A percentile compares a stretch with the other conserved stretches of the same genome.
These are phyloP conservation scores for Cheirogaleus medius DNA, from an alignment of 2,113 vertebrate species.

Conservation along the genomic window DNA sequence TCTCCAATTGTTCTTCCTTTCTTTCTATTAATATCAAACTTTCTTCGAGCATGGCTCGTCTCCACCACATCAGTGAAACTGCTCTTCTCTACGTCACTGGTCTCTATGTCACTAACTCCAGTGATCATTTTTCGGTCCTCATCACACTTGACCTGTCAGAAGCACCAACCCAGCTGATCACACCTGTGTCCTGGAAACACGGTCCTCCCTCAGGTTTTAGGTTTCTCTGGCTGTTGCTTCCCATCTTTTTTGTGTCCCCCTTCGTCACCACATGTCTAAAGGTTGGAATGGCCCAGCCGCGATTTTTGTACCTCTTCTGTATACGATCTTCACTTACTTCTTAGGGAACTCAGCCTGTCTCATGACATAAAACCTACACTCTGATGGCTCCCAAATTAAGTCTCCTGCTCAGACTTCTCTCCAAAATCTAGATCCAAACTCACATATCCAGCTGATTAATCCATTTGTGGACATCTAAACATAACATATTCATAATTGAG, in stretches of 20 bases:
- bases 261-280: not conserved
- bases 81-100: not conserved
- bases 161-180: not conserved
- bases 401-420: not conserved
- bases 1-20: not conserved
- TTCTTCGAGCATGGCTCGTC: not conserved
- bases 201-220: not conserved
- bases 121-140: not conserved
- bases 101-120: not conserved
- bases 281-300: not conserved
- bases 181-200: not conserved
- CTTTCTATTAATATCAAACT: not conserved
- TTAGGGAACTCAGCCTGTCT: not conserved
- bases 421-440: not conserved
- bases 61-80: not conserved
- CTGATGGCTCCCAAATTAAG: not conserved
- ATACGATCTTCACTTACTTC: not conserved
- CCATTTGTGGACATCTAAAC: not conserved
- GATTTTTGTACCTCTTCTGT: not conserved
- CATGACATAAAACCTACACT: not conserved
- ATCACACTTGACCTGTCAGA: not conserved
- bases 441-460: not conserved
- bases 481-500: not conserved
- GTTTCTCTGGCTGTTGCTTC: not conserved
- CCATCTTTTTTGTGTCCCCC: not conserved